Evolutionary conservation across 1,140 invertebrate genomes (phyloP).

Genomic region (Hycleus cichorii): DNA sequence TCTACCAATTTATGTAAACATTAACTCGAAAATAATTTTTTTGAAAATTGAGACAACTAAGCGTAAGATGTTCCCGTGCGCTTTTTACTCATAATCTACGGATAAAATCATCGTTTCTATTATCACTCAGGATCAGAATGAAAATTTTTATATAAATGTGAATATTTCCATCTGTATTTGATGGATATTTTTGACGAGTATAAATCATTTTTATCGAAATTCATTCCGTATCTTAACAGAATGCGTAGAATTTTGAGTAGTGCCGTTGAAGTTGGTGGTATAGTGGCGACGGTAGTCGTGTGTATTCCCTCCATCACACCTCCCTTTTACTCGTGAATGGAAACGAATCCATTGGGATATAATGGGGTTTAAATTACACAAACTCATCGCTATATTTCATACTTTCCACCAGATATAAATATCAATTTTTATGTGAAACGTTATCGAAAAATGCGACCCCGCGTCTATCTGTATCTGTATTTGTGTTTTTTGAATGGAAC

Average conservation of each 20-base stretch:
- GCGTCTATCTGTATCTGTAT: conserved; percentile 9
- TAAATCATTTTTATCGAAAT: conserved; percentile 17
- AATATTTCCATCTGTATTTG: conserved; percentile 9
- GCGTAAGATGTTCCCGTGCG: too few relatives aligned
- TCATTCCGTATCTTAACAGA: conserved; percentile 15
- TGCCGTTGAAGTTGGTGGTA: conserved; percentile 6
- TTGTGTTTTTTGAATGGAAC: neutral
- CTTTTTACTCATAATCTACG: too few relatives aligned
- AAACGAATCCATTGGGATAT: conserved; percentile 16
- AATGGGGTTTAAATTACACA: conserved; percentile 19
- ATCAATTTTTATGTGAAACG: conserved; percentile 21
- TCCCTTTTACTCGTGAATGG: conserved; percentile 12
- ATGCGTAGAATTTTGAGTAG: conserved; percentile 15
- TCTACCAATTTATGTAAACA: too few relatives aligned
- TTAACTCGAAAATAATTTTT: too few relatives aligned
- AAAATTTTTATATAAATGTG: too few relatives aligned
- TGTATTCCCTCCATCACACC: conserved; percentile 10
- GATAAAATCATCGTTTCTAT: too few relatives aligned
- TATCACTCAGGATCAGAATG: too few relatives aligned
- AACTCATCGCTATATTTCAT: conserved; percentile 21
- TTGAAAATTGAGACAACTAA: too few relatives aligned
- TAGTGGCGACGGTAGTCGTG: too few relatives aligned
- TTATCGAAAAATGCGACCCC: conserved; percentile 12
- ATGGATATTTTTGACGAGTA: conserved; percentile 15
- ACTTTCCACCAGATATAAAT: conserved; percentile 20